Percentiles rank a stretch among this genome's conserved stretches.
Evolutionary conservation across 23 tunicate genomes (phyloP).

Genomic region (Aplidium turbinatum): DNA sequence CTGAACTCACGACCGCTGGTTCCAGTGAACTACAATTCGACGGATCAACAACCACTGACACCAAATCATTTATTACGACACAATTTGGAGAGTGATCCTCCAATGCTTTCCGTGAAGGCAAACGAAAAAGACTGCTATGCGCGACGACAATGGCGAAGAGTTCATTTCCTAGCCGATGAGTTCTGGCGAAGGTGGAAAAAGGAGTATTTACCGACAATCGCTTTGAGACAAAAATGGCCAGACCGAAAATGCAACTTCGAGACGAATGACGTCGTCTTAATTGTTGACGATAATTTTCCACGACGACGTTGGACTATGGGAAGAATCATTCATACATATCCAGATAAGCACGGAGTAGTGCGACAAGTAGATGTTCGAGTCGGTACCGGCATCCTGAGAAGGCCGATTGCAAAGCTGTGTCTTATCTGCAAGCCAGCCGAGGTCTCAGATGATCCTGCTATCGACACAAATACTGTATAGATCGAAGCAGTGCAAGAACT

Average conservation of each 20-base stretch:
- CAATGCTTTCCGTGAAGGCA: background rate
- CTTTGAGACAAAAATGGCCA: constrained; percentile 8
- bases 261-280: constrained; percentile 5
- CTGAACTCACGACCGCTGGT: no score
- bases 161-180: constrained; percentile 5
- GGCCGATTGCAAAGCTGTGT: constrained; percentile 18
- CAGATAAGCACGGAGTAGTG: constrained; percentile 27
- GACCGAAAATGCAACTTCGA: constrained; percentile 4
- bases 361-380: constrained; percentile 14
- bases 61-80: constrained; percentile 10
- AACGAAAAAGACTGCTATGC: background rate
- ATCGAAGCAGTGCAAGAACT: no score
- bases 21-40: background rate
- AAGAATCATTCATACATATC: constrained; percentile 5
- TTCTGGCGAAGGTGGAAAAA: background rate
- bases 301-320: constrained; percentile 26
- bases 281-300: constrained; percentile 4
- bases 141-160: constrained; percentile 1
- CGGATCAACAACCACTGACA: constrained; percentile 15
- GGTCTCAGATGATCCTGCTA: no score
- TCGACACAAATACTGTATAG: no score
- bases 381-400: background rate
- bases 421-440: constrained; percentile 12
- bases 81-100: no score
- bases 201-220: constrained; percentile 7